Evolutionary conservation across 2,888 invertebrate species (phyloP), one percentile per base, ranked within the genome.

Genomic region (Busseola fusca): DNA sequence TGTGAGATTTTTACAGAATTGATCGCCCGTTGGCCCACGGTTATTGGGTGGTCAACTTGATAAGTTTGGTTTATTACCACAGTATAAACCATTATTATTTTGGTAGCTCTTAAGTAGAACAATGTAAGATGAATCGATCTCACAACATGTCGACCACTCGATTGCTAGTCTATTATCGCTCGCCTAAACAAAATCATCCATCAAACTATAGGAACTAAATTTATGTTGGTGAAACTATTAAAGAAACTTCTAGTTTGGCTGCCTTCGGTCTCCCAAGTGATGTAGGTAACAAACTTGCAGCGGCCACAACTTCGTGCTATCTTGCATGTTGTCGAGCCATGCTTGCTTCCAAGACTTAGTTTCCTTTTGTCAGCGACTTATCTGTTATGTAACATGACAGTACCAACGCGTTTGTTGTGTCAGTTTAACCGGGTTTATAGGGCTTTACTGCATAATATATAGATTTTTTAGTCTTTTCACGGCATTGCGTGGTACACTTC

Each of bases 21-120:
- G 14, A 14, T 27, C 1, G 21, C 21, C 4, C 27, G 21, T 9
- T 45, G 7, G 14, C 4, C 9, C 94, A 99, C 99, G 45, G 98
- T 99, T 42, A 27, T 21, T 21, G 21, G 21, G 0, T 21, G 14
- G 27, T 62, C 27, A 2, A 9, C 14, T 14, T 62, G 30, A 45
- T 21, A 18, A 4, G 18, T 50, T 25, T 25, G 9, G 21, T 27
- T 42, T 25, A 14, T 40, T 37, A 34, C 25, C 34, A 25, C n/a
- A 30, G 16, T 5, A 34, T 5, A 14, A 60, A 52, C 27, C 45
- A 30, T 40, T 30, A n/a, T n/a, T n/a, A n/a, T 57, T 25, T 30
- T 37, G 5, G 25, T 63, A 34, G 6, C 3, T 50, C 10, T 25
- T 37, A 50, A 4, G 30, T 52, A 16, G n/a, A 42, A 1, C n/a